Evolutionary conservation across 2,888 invertebrate species (phyloP).

Genomic region (Panzeria rudis): DNA sequence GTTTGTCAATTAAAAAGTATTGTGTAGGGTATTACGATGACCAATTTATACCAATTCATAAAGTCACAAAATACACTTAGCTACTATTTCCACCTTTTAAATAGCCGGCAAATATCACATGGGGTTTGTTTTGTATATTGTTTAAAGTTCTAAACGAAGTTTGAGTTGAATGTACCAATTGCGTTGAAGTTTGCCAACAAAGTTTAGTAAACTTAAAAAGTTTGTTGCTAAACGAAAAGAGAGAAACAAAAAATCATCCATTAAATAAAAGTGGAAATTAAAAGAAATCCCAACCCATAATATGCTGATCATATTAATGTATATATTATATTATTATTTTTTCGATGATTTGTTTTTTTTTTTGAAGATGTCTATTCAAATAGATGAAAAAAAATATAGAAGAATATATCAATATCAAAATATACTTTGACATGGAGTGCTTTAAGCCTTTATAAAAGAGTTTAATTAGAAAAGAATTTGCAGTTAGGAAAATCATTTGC

Average conservation of each 20-base stretch:
- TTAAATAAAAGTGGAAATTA: constrained; percentile 55
- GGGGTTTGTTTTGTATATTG: background rate
- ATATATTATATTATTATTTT: constrained; percentile 75
- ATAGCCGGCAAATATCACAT: constrained; percentile 13
- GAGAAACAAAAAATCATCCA: constrained; percentile 30
- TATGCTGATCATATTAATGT: constrained; percentile 77
- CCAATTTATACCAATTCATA: background rate
- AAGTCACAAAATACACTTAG: background rate
- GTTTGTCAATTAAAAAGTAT: background rate
- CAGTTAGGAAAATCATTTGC: background rate
- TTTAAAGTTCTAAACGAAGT: constrained; percentile 8
- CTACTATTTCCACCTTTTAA: constrained; percentile 30
- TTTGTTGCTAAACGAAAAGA: constrained; percentile 14
- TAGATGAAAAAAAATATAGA: background rate
- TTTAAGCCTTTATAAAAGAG: background rate
- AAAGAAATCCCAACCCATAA: constrained; percentile 71
- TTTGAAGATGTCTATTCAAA: constrained; percentile 7
- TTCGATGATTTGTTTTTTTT: constrained; percentile 73
- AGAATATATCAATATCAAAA: background rate
- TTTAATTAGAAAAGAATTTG: background rate
- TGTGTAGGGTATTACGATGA: background rate
- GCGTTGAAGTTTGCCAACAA: constrained; percentile 54
- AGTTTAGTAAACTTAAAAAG: constrained; percentile 32
- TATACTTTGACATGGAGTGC: background rate
- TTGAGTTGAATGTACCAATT: constrained; percentile 63